phyloP scores from a whole-genome alignment of 2,797 vertebrate genomes.

The Borostomias antarcticus region DNA sequence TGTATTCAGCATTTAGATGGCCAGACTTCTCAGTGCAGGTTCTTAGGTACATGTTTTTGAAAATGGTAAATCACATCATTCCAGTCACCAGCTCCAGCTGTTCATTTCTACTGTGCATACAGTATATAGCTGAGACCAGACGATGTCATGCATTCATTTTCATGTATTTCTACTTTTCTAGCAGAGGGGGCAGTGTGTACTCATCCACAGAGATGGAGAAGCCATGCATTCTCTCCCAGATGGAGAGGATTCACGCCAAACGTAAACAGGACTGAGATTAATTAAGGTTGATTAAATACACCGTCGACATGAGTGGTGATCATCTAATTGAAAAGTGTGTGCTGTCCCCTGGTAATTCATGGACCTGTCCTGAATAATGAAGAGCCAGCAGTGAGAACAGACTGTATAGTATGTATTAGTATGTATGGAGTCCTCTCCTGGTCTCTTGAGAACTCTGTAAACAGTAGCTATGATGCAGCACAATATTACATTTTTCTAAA shows the following conservation, averaged over 20 bases:
- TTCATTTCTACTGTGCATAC: conserved; percentile 40
- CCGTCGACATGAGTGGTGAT: conserved; percentile 7
- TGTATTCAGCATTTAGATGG: conserved; percentile 52
- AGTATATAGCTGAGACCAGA: conserved; percentile 33
- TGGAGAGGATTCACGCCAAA: not conserved
- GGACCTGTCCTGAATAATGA: not conserved
- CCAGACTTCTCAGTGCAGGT: conserved; percentile 34
- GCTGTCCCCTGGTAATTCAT: too few relatives aligned
- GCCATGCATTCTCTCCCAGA: not conserved
- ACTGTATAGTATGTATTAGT: too few relatives aligned
- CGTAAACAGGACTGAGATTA: conserved; percentile 10
- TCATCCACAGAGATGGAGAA: conserved; percentile 23
- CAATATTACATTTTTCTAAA: not conserved
- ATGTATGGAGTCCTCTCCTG: not conserved
- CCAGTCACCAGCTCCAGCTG: conserved; percentile 37
- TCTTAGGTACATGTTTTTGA: conserved; percentile 52
- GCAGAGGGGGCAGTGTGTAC: conserved; percentile 63
- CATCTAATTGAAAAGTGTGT: conserved; percentile 15
- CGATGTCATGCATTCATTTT: conserved; percentile 37
- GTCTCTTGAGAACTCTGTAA: not conserved
- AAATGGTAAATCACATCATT: conserved; percentile 43
- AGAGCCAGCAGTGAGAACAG: not conserved
- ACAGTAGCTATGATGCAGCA: conserved; percentile 1
- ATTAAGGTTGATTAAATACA: conserved; percentile 19
- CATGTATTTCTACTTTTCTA: conserved; percentile 58